Evolutionary conservation across 2,113 vertebrate genomes (phyloP), one percentile per base, ranked within the genome.

Genomic region (Leuciscus idus): DNA sequence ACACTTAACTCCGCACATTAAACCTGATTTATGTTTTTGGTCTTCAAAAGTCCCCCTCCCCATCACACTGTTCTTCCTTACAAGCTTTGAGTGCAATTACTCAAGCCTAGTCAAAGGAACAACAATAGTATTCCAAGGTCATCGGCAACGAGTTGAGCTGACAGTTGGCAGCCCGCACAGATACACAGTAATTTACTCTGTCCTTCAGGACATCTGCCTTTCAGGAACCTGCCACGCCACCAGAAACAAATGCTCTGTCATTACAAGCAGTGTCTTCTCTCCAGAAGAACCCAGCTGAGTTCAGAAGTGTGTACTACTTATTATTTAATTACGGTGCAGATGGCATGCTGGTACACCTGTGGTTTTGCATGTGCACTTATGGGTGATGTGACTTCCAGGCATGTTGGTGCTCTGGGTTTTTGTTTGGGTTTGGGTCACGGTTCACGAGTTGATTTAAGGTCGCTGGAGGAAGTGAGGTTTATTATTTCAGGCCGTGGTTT

Each of bases 151-250:
- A 59, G 50, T 50, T 55, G 30, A 81, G 77, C 76, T 86, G 76
- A 61, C 76, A 73, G 76, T 81, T 86, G 85, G 64, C 85, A 33
- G 85, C 13, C 52, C 7, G n/a, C 52, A 61, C 85, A 81, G 77
- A 68, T 59, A 73, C 76, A 30, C 64, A 73, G 64, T 86, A 74
- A 85, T 85, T 85, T 85, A 79, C 84, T 80, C 74, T 52, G 68
- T 75, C 83, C 75, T 85, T 80, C 64, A 72, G 81, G 46, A 81
- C 23, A 66, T 83, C 46, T 36, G 80, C 43, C 62, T 82, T 68
- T 82, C 9, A 82, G 46, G 19, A 73, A 73, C 82, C 50, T 73
- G 68, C 68, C 50, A 73, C 7, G 8, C 82, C 23, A 72, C 33
- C 81, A 73, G 81, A 43, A 55, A 83, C 81, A 83, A 55, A 26